Percentiles rank a stretch among this genome's conserved stretches.
These are phyloP conservation scores for Drosophila repleta DNA, from an alignment of 1,140 invertebrate species.

Conservation along the genomic window DNA sequence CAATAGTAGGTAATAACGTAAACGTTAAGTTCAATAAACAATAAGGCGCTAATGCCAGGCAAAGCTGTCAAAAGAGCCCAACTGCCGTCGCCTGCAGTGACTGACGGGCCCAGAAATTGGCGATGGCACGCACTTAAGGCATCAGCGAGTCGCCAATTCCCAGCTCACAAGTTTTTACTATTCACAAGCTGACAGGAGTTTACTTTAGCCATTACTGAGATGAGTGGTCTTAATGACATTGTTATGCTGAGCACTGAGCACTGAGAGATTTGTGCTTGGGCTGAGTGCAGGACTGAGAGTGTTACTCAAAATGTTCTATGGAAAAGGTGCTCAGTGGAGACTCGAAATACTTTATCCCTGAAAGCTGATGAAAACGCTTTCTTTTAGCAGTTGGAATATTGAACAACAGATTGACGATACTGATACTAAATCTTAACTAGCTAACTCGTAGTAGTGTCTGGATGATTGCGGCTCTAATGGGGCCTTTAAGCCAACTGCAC, in stretches of 20 bases:
- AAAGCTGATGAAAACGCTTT: no score
- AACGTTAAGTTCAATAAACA: constrained; percentile 60
- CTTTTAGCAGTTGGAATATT: no score
- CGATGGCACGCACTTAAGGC: constrained; percentile 34
- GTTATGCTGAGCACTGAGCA: no score
- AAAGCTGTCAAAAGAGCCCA: constrained; percentile 60
- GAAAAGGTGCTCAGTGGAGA: no score
- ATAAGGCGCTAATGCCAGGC: constrained; percentile 46
- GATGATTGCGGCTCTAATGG: neutral
- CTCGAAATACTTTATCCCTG: no score
- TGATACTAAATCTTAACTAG: no score
- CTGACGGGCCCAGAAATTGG: constrained; percentile 50
- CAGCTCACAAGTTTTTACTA: neutral
- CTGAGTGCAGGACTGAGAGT: no score
- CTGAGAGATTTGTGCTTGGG: no score
- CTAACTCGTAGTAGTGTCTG: neutral
- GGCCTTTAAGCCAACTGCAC: constrained; percentile 6
- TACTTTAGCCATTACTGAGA: neutral
- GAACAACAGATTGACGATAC: no score
- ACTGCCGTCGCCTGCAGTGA: constrained; percentile 17
- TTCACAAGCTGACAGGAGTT: constrained; percentile 4
- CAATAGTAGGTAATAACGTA: constrained; percentile 45
- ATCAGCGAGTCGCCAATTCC: neutral
- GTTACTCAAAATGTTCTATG: no score
- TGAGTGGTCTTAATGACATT: no score